Base-by-base conservation (phyloP, 2,888 invertebrate species). In the Pachydiplax longipennis region DNA sequence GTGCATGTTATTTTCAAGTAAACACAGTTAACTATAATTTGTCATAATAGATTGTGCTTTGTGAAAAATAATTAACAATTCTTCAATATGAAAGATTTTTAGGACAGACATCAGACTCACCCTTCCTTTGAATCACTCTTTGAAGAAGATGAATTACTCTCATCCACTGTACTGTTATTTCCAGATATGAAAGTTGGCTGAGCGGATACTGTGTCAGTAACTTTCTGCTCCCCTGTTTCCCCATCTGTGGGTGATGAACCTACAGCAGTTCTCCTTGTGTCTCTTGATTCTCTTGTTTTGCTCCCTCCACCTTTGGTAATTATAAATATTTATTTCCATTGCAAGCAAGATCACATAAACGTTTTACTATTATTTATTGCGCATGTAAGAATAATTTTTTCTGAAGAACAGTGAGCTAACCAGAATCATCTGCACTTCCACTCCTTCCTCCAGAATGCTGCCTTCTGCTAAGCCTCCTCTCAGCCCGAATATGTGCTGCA, bases 401-500 rank as follows among this genome's bases (percentile, higher is more conserved):
- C 44, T 44, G 4, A 44, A 44, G 44, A 44, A 80, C 3, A 31
- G 15, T 35, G 35, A 37, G 81, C 40, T 61, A 35, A 87, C 87
- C 87, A 58, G 87, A 65, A 61, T 87, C 87, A 87, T 87, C 87
- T 31, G 58, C 83, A 83, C 83, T 58, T 15, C 83, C 83, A 87
- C 87, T 87, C 13, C 87, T 61, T 13, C 87, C 87, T n/a, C 61
- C 65, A n/a, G 83, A 65, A 40, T 91, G 90, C n/a, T 91, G 91
- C 90, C 91, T n/a, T 44, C 90, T 91, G 15, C 90, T 83, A 0
- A 92, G 90, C 18, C 90, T 91, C 81, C 91, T 91, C 37, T 92
- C 92, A 4, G 91, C 90, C 10, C 91, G 91, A 37, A 90, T 73
- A 87, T 92, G 91, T 31, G 91, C 91, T 18, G 90, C 82, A 87